Evolutionary conservation across 2,113 vertebrate genomes (phyloP), one percentile per base, ranked within the genome.

Genomic region (Pseudorasbora parva): DNA sequence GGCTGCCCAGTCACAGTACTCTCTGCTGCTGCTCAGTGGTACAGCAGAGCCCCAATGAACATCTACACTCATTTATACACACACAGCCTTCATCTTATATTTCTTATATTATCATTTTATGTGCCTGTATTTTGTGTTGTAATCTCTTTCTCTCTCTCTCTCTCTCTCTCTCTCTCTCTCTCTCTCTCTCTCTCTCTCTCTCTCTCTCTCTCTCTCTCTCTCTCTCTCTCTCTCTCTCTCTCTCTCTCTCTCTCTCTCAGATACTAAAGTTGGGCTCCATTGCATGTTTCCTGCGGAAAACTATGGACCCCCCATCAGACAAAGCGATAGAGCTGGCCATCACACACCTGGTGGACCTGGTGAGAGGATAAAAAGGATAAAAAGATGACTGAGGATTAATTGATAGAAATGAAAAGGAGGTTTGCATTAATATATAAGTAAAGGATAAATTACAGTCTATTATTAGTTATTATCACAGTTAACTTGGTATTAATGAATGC

Each of bases 211-310:
- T 66, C 15, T 33, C 15, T 37, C 43, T 66, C 30, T 33, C 8
- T 37, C 19, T 66, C 7, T 41, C 17, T 68, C 17, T 37, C 17
- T 41, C 45, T 66, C 17, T 37, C 4, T 37, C 9, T 66, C 3
- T 37, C 17, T 66, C 8, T 37, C 8, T 37, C 11, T 15, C 25
- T 78, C 14, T 15, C 14, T 77, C 85, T 30, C 84, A 99, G 98
- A 98, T 99, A 88, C 88, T 99, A 88, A 97, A 95, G 87, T 95
- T 99, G 27, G 98, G 98, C 45, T 92, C 92, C 62, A 98, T 99
- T 89, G 95, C 96, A 57, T 86, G 88, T 81, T 99, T 99, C 87
- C 91, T 99, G 90, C 93, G 91, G 75, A 97, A 96, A 49, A 91
- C 97, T n/a, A 92, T 98, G 94, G 97, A 99, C 83, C 96, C 95